These are phyloP conservation scores for Uropsilus gracilis DNA, from an alignment of 2,113 vertebrate species.

Conservation along the genomic window DNA sequence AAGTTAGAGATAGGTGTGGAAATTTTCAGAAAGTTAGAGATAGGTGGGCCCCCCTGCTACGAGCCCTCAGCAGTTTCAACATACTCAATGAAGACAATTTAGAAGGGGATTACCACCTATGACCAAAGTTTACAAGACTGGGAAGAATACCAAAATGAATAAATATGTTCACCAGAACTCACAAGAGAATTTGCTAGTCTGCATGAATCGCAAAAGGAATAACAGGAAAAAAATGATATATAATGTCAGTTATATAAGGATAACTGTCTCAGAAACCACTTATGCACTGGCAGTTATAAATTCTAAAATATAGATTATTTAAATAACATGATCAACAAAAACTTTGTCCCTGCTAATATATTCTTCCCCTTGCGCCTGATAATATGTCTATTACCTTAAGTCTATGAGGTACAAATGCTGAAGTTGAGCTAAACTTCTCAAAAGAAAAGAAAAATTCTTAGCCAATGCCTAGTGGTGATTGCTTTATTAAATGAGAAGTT, in stretches of 20 bases:
- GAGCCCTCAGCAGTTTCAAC: neutral
- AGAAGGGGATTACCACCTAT: neutral
- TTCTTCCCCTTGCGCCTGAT: neutral
- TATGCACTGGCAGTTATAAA: neutral
- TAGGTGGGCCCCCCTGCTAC: neutral
- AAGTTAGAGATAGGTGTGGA: neutral
- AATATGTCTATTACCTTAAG: neutral
- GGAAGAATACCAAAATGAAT: neutral
- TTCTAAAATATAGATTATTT: neutral
- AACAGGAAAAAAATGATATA: neutral
- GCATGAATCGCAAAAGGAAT: neutral
- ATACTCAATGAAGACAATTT: neutral
- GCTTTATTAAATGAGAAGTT: neutral
- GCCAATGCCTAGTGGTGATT: too few relatives aligned
- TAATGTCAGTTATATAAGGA: slow-evolving; percentile 14
- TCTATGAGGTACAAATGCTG: neutral
- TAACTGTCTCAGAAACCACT: neutral
- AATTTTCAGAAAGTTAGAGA: neutral
- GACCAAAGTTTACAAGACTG: neutral
- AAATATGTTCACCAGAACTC: neutral
- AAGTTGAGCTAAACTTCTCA: neutral
- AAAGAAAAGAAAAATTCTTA: neutral
- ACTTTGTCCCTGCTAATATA: neutral
- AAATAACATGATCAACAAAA: neutral
- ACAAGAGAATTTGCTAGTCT: neutral